Evolutionary conservation across 92 coral and sea anemone species (phyloP).

Genomic region (Umimayanthus chanpuru): DNA sequence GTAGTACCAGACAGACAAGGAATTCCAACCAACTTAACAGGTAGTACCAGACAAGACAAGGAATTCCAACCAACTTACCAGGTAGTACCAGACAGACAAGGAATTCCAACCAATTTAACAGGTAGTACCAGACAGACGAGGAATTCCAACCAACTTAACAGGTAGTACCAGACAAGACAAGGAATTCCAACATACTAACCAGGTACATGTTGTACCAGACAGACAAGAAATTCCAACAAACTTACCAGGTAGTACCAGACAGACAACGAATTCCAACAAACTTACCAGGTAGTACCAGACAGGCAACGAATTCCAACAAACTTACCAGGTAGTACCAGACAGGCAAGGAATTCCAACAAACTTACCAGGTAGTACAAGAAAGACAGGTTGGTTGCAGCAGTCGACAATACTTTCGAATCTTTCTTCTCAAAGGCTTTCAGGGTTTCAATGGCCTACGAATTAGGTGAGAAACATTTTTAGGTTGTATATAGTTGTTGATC

Average conservation of each 20-base stretch:
- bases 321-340: constrained; percentile 93
- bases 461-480: too few relatives aligned
- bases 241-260: constrained; percentile 92
- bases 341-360: constrained; percentile 51
- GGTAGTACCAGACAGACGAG: too few relatives aligned
- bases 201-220: constrained; percentile 88
- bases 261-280: constrained; percentile 48
- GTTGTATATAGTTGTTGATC: too few relatives aligned
- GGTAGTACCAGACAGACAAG: too few relatives aligned
- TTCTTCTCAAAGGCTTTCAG: constrained; percentile 97
- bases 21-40: too few relatives aligned
- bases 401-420: constrained; percentile 96
- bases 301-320: constrained; percentile 51
- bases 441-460: constrained; percentile 86
- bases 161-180: constrained; percentile 85
- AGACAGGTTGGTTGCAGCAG: constrained; percentile 96
- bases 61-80: too few relatives aligned
- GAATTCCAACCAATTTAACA: too few relatives aligned
- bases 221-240: constrained; percentile 51
- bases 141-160: constrained; percentile 70
- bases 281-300: constrained; percentile 93
- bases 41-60: too few relatives aligned
- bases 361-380: constrained; percentile 94
- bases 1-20: too few relatives aligned
- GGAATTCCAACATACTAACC: constrained; percentile 60